Base-by-base conservation (phyloP, 2,888 invertebrate species). In the Carterocephalus palaemon region DNA sequence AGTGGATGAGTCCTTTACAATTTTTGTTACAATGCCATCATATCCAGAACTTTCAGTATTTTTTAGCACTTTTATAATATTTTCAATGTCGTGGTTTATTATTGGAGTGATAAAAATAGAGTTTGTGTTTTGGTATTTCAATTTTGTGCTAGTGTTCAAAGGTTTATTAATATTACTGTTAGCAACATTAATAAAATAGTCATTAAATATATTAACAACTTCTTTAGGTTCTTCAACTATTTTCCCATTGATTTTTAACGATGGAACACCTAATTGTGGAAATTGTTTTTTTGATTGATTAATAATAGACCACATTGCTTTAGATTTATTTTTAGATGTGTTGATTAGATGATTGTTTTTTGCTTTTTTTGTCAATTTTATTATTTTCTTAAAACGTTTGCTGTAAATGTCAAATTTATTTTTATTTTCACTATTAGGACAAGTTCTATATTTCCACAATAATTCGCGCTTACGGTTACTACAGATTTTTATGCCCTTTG, bases 181-280 rank as follows among this genome's bases (percentile, higher is more conserved):
- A 13, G 4, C 29, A n/a, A 29, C 15, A 4, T 48, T 32, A 6
- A 22, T 28, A 29, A 43, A 51, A 28, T 38, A 34, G 16, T 43
- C 23, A 20, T 48, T 48, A 24, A 51, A 45, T 4, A 16, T n/a
- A 4, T 45, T 22, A 4, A 37, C 45, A 4, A 48, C 48, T 12
- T 32, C 15, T 19, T 9, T 15, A 2, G 48, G 46, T 9, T 46
- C n/a, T 6, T 10, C 28, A 8, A 37, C 3, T 10, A 12, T 13
- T 7, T 23, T 19, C 1, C 17, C 40, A 4, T 28, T 10, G 6
- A 16, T 10, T n/a, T 17, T 16, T 9, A 46, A 7, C n/a, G n/a
- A 9, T n/a, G 3, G 2, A 17, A 34, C 24, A 8, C 15, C 6
- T 4, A 28, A 17, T 22, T 9, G 23, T 4, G 46, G 46, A n/a